phyloP scores from a whole-genome alignment of 2,888 invertebrate genomes.

The Hyposoter didymator region DNA sequence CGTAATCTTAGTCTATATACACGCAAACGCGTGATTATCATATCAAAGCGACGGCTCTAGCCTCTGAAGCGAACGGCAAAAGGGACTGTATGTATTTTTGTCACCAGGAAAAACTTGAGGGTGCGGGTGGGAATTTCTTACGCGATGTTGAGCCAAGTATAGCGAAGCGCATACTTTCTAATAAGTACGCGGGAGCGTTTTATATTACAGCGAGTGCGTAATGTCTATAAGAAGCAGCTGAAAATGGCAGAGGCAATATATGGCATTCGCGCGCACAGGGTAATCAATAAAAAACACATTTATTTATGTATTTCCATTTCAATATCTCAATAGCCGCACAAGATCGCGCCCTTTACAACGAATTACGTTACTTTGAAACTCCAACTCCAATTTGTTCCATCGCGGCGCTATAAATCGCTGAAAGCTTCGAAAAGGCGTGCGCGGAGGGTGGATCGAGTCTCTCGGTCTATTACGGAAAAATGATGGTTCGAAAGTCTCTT shows the following conservation, averaged over 20 bases:
- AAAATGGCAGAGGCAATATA: constrained; percentile 13
- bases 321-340: constrained; percentile 30
- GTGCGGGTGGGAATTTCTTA: background rate
- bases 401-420: constrained; percentile 18
- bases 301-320: constrained; percentile 21
- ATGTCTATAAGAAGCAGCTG: constrained; percentile 43
- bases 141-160: constrained; percentile 10
- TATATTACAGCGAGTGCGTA: constrained; percentile 26
- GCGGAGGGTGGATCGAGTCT: constrained; percentile 9
- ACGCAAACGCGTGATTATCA: constrained; percentile 3
- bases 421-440: background rate
- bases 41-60: background rate
- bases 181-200: constrained; percentile 1
- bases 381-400: background rate
- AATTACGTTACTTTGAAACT: constrained; percentile 4
- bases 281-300: constrained; percentile 39
- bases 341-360: background rate
- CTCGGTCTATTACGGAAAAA: constrained; percentile 42
- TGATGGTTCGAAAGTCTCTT: constrained; percentile 34
- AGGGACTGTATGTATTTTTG: constrained; percentile 25
- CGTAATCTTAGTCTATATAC: constrained; percentile 2
- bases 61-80: background rate
- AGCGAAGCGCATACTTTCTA: constrained; percentile 5
- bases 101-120: constrained; percentile 18
- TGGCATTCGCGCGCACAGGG: background rate